Base-by-base conservation (phyloP, 2,113 vertebrate species). In the Octodon degus region DNA sequence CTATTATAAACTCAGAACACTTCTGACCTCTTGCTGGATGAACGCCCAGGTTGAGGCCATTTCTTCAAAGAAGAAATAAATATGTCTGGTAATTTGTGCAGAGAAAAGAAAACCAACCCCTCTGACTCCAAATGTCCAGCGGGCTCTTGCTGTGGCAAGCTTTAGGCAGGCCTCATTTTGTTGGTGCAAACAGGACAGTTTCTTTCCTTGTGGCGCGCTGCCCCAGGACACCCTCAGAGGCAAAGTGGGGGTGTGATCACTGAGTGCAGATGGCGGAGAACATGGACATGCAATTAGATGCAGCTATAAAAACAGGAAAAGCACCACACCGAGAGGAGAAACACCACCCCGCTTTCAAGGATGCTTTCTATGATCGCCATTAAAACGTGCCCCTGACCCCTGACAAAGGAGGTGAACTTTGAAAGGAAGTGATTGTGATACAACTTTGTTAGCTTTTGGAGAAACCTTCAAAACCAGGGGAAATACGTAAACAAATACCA, bases 231-330 rank as follows among this genome's bases (percentile, higher is more conserved):
- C 27, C 77, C 80, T 98, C 90, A 62, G 95, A 98, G 79, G 63
- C 93, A 95, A 95, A 92, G 65, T 37, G 83, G 82, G 53, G 80
- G 86, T 93, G 86, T 96, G 97, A 97, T 91, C 89, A 92, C 85
- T 43, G 96, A 96, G 96, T 84, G n/a, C 95, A 93, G 84, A 91
- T 82, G 95, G 70, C 91, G 84, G 91, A 97, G 97, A 97, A 90
- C 58, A 80, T 83, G 96, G 97, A 96, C 97, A 96, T 8, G 43
- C 94, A 94, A 93, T 97, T 95, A 97, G 95, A 96, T 50, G 63
- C 95, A 98, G 97, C 97, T 98, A 94, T 96, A 96, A 97, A 97
- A 97, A 97, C 86, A 97, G 16, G 50, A 53, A 90, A 60, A 9
- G 62, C 85, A 96, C 95, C 93, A 74, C 67, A 90, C 40, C 79